Conservation (phyloP, 92 coral and sea anemone species). For the Palythoa grandiflora region DNA sequence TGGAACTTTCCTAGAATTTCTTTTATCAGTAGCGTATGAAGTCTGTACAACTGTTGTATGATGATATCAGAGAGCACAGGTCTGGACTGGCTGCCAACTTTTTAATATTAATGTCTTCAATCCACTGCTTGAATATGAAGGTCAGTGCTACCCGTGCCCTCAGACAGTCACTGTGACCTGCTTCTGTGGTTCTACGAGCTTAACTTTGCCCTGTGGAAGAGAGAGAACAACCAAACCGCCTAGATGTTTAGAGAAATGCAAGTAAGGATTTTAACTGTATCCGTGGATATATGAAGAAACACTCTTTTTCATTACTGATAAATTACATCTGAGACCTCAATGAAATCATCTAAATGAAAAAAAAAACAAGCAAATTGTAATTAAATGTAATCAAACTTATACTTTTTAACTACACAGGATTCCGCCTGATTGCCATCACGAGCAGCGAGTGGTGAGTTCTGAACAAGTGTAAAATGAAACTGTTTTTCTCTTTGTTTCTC, state of each 20-base stretch:
- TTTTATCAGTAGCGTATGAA: too few relatives aligned
- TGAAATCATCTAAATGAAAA: too few relatives aligned
- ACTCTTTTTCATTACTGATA: too few relatives aligned
- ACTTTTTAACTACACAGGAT: slow-evolving; percentile 49
- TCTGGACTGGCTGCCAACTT: too few relatives aligned
- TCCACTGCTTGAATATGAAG: too few relatives aligned
- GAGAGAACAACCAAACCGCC: slow-evolving; percentile 97
- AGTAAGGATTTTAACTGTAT: slow-evolving; percentile 46
- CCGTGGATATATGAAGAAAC: too few relatives aligned
- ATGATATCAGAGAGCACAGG: too few relatives aligned
- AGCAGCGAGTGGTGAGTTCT: slow-evolving; percentile 74
- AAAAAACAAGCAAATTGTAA: background rate
- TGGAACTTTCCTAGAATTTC: too few relatives aligned
- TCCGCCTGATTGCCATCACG: slow-evolving; percentile 89
- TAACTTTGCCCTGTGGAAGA: slow-evolving; percentile 92
- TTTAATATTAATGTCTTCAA: too few relatives aligned
- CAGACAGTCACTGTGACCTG: slow-evolving; percentile 85
- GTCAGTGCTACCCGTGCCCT: slow-evolving; percentile 96
- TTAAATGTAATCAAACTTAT: background rate
- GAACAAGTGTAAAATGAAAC: background rate
- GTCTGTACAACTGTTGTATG: too few relatives aligned
- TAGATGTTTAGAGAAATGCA: slow-evolving; percentile 89
- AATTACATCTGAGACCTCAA: too few relatives aligned
- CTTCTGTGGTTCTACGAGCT: slow-evolving; percentile 87
- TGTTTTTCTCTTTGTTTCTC: background rate